Base-by-base conservation (phyloP, 2,797 vertebrate genomes). In the Steatocranus sp. region DNA sequence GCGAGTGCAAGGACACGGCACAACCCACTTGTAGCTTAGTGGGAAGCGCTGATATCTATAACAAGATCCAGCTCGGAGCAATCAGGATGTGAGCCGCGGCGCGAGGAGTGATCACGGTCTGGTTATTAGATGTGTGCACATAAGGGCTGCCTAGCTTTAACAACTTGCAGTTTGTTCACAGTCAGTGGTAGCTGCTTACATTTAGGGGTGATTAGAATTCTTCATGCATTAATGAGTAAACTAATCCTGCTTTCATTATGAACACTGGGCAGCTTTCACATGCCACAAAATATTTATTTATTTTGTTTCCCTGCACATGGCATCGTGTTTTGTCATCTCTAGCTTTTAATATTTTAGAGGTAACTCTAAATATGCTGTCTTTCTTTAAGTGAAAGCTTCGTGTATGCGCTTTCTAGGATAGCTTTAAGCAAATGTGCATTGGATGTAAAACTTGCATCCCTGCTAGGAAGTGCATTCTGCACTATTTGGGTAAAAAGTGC, bases 61-160 rank as follows among this genome's bases (percentile, higher is more conserved):
- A 95, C 91, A 88, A 94, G 93, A 95, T 96, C 94, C 86, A 61
- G 89, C 87, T 83, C 86, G 5, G 82, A 88, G 92, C 90, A 91
- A 89, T 93, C 91, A 88, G 84, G 81, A 81, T 49, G 20, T 3
- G 78, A 75, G 88, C 50, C 14, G 17, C 38, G 7, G 68, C 74
- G 20, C 61, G 8, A 70, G 38, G 74, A 89, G 49, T 34, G 63
- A 88, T 86, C 89, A 36, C 86, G 53, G 50, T 83, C 77, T 83
- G 75, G 66, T 90, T 91, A 89, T 91, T 89, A 87, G 84, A 90
- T 81, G 78, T 83, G 81, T 80, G 73, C 78, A 15, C 75, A 48
- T 53, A 36, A 82, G 41, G 61, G 79, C 51, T 63, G 80, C 63
- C 51, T 77, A 80, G 78, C 82, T 58, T 91, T 61, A 82, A 79